Evolutionary conservation across 2,888 invertebrate genomes (phyloP).

Genomic region (Steinernema hermaphroditum): DNA sequence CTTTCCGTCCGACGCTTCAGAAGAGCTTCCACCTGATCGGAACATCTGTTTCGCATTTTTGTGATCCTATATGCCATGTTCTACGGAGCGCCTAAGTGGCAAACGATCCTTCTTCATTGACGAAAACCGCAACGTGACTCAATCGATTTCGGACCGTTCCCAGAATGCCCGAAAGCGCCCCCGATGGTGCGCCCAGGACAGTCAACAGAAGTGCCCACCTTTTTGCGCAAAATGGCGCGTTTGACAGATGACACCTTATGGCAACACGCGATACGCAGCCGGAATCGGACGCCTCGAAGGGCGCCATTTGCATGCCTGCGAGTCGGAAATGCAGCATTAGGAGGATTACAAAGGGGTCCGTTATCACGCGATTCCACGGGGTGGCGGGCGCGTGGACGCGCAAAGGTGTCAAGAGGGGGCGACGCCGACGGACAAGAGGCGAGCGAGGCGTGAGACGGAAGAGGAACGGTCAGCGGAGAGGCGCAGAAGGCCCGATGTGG

Average conservation of each 20-base stretch:
- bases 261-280: constrained; percentile 24
- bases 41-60: no score
- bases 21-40: no score
- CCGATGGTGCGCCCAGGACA: no score
- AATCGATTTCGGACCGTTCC: no score
- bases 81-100: no score
- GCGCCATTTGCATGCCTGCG: neutral
- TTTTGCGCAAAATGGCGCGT: neutral
- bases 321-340: neutral
- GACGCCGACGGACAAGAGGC: constrained; percentile 3
- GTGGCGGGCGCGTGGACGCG: neutral
- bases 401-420: constrained; percentile 20
- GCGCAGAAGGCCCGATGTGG: neutral
- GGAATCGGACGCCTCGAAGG: neutral
- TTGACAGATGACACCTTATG: constrained; percentile 30
- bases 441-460: constrained; percentile 13
- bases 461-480: constrained; percentile 1
- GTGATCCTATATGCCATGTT: no score
- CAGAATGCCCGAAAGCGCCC: no score
- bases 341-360: constrained; percentile 13
- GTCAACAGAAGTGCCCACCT: no score
- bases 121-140: no score
- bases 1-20: no score
- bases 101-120: no score
- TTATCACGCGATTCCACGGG: constrained; percentile 5